phyloP scores from a whole-genome alignment of 1,140 invertebrate species.

The Cheumatopsyche charites region DNA sequence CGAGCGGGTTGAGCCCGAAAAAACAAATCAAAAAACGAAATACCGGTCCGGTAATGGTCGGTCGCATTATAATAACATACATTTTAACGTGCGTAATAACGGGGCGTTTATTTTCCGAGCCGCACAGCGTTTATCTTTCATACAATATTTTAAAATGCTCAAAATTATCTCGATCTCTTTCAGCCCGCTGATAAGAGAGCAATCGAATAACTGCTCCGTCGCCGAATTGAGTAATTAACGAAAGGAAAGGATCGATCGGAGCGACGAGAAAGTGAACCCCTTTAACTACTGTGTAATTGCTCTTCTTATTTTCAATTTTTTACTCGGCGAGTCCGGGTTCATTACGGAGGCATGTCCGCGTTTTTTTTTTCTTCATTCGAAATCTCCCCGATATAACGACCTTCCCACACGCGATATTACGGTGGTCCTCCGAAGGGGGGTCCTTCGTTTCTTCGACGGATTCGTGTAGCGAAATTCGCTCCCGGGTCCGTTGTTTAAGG shows the following conservation, averaged over 20 bases:
- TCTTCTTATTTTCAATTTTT: background rate
- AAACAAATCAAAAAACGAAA: background rate
- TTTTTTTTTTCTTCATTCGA: background rate
- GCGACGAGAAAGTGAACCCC: background rate
- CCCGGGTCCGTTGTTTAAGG: slow-evolving; percentile 27
- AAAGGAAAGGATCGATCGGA: no score
- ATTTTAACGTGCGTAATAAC: slow-evolving; percentile 25
- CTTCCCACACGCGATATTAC: slow-evolving; percentile 45
- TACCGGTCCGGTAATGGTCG: slow-evolving; percentile 14
- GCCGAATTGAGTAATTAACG: no score
- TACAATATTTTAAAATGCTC: background rate
- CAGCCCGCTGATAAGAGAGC: no score
- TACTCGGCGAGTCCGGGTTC: slow-evolving; percentile 24
- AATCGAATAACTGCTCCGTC: no score
- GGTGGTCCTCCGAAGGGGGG: slow-evolving; percentile 8
- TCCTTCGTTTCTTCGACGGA: no score
- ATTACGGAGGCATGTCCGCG: slow-evolving; percentile 45
- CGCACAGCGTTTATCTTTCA: background rate
- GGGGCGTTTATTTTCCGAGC: slow-evolving; percentile 8
- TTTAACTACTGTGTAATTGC: slow-evolving; percentile 1
- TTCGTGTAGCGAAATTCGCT: slow-evolving; percentile 29
- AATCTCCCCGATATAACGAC: slow-evolving; percentile 36
- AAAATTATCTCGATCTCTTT: no score
- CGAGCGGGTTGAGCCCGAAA: background rate
- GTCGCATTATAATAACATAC: slow-evolving; percentile 24